Evolutionary conservation across 1,140 invertebrate species (phyloP), one percentile per base, ranked within the genome.

Genomic region (Drosophila gunungcola): DNA sequence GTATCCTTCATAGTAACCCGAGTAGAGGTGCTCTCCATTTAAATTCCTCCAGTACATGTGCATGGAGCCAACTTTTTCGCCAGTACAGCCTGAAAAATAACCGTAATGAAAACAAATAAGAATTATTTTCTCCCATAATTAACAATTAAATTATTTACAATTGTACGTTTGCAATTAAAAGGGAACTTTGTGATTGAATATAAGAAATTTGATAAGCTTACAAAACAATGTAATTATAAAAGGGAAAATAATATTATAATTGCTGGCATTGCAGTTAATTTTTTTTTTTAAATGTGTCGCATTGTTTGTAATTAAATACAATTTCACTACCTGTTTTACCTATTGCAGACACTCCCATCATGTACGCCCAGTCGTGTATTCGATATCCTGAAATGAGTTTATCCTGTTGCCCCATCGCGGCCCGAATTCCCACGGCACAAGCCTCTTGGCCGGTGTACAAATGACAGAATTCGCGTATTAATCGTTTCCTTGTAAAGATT

Each of bases 401-500:
- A 91, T 97, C 96, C 29, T 93, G 91, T 12, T 91, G 81, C 2
- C 93, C 92, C 74, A 96, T 92, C 2, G 94, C 94, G 10, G 94
- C 94, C 64, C 94, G 93, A 92, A 96, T 95, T 16, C 96, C 67
- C 41, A 74, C 79, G 16, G 91, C 90, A 69, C 82, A 88, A 0
- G 93, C 93, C 93, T 96, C 96, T 91, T 97, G 96, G 27, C 96
- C 96, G 25, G 95, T 95, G 86, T 96, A 97, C 21, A 97, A 93
- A 93, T 97, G 96, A 86, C 96, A 97, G 92, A 97, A 27, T 48
- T 11, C 12, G 25, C 45, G 12, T n/a, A 97, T 94, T 32, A 94
- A 92, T 92, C 96, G 96, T 73, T 73, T 96, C 95, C 91, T 96
- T 96, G 90, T 97, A 99, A 25, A 99, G 93, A 93, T 97, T 97